Evolutionary conservation across 2,113 vertebrate species (phyloP).

Genomic region (Poeciliopsis occidentalis): DNA sequence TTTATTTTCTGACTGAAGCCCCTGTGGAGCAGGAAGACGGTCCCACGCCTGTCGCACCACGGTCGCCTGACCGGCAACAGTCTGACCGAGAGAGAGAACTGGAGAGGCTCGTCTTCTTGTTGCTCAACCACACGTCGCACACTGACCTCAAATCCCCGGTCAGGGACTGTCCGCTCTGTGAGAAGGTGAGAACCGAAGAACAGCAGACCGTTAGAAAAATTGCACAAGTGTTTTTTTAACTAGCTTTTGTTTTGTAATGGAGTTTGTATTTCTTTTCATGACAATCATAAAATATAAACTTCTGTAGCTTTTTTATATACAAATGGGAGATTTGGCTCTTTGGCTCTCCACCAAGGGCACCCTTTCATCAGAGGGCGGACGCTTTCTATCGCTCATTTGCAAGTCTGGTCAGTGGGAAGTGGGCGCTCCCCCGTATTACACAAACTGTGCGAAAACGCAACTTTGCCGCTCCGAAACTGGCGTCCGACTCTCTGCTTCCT

Average conservation of each 20-base stretch:
- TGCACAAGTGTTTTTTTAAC: background rate
- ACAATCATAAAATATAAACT: background rate
- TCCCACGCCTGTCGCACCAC: background rate
- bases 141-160: constrained; percentile 56
- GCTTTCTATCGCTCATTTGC: background rate
- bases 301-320: too few species aligned
- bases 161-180: constrained; percentile 72
- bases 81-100: constrained; percentile 72
- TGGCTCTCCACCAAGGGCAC: too few species aligned
- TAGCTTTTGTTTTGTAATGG: background rate
- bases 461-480: background rate
- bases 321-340: too few species aligned
- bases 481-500: background rate
- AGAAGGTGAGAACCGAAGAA: constrained; percentile 68
- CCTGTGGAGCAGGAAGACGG: background rate
- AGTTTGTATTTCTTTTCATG: background rate
- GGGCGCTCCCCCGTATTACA: too few species aligned
- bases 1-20: constrained; percentile 11
- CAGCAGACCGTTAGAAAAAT: background rate
- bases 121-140: constrained; percentile 72
- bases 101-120: constrained; percentile 73
- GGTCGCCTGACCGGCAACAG: constrained; percentile 1
- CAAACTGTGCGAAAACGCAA: background rate
- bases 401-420: background rate
- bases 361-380: background rate